Base-by-base conservation (phyloP, 2,888 invertebrate species). In the Plutella xylostella region DNA sequence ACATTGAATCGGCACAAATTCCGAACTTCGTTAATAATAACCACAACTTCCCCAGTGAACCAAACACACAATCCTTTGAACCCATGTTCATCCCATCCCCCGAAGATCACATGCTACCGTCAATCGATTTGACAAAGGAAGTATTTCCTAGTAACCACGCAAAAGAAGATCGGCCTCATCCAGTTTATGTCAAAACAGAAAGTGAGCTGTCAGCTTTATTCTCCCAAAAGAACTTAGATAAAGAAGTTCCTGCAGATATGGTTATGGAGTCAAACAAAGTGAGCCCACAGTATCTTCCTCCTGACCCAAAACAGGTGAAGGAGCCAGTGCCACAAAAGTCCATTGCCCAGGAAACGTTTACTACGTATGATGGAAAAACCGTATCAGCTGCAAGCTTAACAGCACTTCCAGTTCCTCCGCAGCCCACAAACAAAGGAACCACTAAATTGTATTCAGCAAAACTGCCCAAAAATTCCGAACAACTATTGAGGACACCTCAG, bases 61-160 rank as follows among this genome's bases (percentile, higher is more conserved):
- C 77, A 54, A 64, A 86, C 9, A 86, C 88, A 0, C 87, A 91
- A 63, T 85, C 85, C 38, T 92, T 93, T 60, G 92, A 92, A 56
- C 93, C 93, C 0, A 90, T 93, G 83, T 93, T 93, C 55, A 89
- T 93, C 54, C 92, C 93, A 1, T 92, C 93, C 0, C 92, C 92
- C 0, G 86, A 87, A 11, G 91, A 91, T 55, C 88, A 88, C 56
- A 58, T 84, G 55, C 46, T 78, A 49, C 53, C 76, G 1, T 67
- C 64, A 11, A 62, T 69, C 37, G 77, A 75, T 25, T 69, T 61
- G 51, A 82, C 83, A 2, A 78, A 75, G 50, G 78, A 85, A 66
- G 57, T 80, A 15, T 75, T 79, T 50, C 72, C 75, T 4, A 68
- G 60, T 45, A 77, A 82, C 43, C 82, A 80, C 35, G 77, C 79